Base-by-base conservation (phyloP, 2,113 vertebrate genomes). In the Micromys minutus region DNA sequence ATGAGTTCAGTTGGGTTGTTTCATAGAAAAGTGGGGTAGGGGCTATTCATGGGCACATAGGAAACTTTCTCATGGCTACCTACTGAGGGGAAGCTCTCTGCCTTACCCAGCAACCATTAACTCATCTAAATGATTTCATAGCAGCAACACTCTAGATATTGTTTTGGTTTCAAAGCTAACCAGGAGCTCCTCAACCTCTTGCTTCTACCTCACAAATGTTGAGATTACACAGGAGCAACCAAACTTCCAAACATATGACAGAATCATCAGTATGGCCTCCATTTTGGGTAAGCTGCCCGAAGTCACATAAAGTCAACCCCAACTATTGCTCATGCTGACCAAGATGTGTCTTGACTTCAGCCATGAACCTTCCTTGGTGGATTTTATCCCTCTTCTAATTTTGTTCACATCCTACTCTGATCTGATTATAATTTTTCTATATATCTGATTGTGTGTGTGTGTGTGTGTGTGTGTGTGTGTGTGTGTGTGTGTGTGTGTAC, bases 191-290 rank as follows among this genome's bases (percentile, higher is more conserved):
- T 69, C 31, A 36, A 24, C 4, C 9, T 24, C 11, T 24, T 36
- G 61, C 4, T 17, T 67, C 4, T 0, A 6, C 39, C 31, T 69
- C 19, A 21, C 19, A 50, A 22, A 45, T 3, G 45, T 15, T 21
- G 19, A 29, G 42, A 24, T 34, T 2, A 36, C 63, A 67, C 31
- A 24, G 63, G 12, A 34, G 63, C 63, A 65, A 3, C 39, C 59
- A 6, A 67, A 13, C 34, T 34, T 36, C 59, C 42, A 19, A 31
- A 84, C 19, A 0, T 0, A 15, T 57, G 8, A 8, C 80, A 67
- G 31, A 4, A 0, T 12, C 2, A 2, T 9, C 31, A 0, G 3
- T 0, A 2, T 7, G 31, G 8, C 45, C 7, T 0, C 21, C 13
- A 0, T 16, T 61, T 5, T 55, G 24, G 39, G 47, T n/a, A 22